Base-by-base conservation (phyloP, 1,140 invertebrate species). In the Rhyacophila brunnea region DNA sequence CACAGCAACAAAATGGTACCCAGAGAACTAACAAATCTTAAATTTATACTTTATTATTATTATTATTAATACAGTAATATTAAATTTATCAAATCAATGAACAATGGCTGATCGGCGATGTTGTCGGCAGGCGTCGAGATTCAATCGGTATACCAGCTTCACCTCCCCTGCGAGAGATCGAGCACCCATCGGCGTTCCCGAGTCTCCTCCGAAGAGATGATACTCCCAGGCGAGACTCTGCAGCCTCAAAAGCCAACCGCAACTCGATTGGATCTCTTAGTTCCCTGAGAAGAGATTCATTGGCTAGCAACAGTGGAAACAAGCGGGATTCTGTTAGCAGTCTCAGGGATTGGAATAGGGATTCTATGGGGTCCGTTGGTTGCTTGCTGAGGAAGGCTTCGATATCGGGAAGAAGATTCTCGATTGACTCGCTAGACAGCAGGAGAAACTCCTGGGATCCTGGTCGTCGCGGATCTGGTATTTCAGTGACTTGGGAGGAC, bases 401-500 rank as follows among this genome's bases (percentile, higher is more conserved):
- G 44, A 80, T 83, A 35, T 28, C 23, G 9, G 79, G 75, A 35
- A 73, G 82, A 62, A 79, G 83, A 59, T 86, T 85, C 40, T 89
- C 88, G 0, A 84, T 84, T 3, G 87, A 89, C 70, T 89, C 87
- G 0, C 68, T 89, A 66, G 86, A 88, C 70, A 82, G 82, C 43
- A 83, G 85, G 72, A 81, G 86, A 53, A 82, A 83, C 64, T 84
- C 83, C 7, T 89, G 85, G 85, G 87, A 89, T 65, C 75, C 82
- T 5, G 82, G 80, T 19, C 74, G 85, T 23, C 71, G 84, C 56
- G 81, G 82, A 9, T 85, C 83, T 17, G 34, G 28, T 5, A 20
- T 80, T 7, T 80, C 77, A 2, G 78, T 80, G 19, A 79, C 80
- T 32, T 82, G 80, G 76, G 81, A 83, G 47, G 80, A 82, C 71